These are phyloP conservation scores for Pterocles gutturalis DNA, from an alignment of 2,113 vertebrate genomes.

Conservation along the genomic window DNA sequence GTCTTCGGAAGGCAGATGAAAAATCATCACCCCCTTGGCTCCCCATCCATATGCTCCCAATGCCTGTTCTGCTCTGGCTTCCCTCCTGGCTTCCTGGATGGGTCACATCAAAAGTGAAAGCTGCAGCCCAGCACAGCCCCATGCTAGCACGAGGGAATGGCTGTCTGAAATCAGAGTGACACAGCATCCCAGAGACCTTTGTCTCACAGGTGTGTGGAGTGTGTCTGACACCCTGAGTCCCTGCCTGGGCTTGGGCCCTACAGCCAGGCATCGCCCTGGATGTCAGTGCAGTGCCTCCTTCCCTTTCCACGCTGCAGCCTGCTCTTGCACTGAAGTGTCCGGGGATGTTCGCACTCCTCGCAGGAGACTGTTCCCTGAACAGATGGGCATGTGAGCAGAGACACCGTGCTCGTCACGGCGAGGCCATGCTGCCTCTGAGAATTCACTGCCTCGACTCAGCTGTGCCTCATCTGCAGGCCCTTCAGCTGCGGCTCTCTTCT, in stretches of 20 bases:
- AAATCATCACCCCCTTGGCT: neutral
- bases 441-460: neutral
- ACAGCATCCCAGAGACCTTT: too few relatives aligned
- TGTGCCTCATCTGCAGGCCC: neutral
- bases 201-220: rapidly evolving
- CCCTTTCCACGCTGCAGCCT: neutral
- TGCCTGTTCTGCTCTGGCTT: neutral
- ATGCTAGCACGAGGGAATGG: neutral
- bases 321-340: neutral
- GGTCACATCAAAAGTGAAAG: rapidly evolving
- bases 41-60: neutral
- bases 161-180: neutral
- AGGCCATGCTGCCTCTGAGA: neutral
- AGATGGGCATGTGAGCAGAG: neutral
- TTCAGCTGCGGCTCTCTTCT: neutral
- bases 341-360: neutral
- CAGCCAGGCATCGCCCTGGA: neutral
- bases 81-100: neutral
- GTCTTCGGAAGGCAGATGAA: neutral
- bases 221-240: neutral
- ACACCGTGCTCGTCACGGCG: rapidly evolving
- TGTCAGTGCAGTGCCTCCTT: neutral
- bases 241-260: neutral
- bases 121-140: neutral
- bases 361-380: neutral